phyloP scores from a whole-genome alignment of 2,888 invertebrate species.

The Nebria salina region DNA sequence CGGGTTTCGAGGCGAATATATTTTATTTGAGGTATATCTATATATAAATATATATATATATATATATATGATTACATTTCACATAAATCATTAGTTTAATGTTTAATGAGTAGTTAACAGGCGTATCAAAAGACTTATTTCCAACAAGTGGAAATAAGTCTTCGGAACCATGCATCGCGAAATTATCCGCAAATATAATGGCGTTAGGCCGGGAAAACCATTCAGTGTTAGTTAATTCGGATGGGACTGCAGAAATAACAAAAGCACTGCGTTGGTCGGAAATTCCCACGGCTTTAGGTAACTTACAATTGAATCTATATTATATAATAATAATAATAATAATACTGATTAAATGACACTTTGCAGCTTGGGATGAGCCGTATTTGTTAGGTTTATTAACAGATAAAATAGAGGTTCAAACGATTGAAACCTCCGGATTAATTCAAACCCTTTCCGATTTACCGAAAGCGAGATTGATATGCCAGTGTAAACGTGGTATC shows the following conservation, averaged over 20 bases:
- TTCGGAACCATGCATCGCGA: conserved; percentile 84
- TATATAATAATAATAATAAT: too few relatives aligned
- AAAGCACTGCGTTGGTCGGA: conserved; percentile 84
- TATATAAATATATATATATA: conserved; percentile 57
- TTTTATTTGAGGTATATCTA: conserved; percentile 74
- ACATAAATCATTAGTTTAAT: conserved; percentile 31
- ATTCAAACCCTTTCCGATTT: conserved; percentile 85
- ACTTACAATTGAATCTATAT: conserved; percentile 27
- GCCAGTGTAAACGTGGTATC: conserved; percentile 78
- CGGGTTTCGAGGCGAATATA: conserved; percentile 86
- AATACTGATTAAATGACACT: not conserved
- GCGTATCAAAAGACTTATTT: conserved; percentile 83
- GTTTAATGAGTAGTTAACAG: conserved; percentile 59
- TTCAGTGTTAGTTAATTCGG: conserved; percentile 84
- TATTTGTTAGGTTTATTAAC: conserved; percentile 87
- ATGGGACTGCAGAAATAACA: conserved; percentile 73
- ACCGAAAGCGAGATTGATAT: conserved; percentile 78
- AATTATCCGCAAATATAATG: conserved; percentile 78
- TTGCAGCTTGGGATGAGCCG: conserved; percentile 90
- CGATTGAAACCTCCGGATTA: conserved; percentile 80
- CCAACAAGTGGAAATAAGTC: conserved; percentile 82
- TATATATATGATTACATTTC: conserved; percentile 21
- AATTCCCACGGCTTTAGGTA: conserved; percentile 76
- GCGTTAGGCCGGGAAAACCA: conserved; percentile 88
- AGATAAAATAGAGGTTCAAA: conserved; percentile 86